These are phyloP conservation scores for Dryobates pubescens DNA, from an alignment of 2,797 vertebrate genomes.

Conservation along the genomic window DNA sequence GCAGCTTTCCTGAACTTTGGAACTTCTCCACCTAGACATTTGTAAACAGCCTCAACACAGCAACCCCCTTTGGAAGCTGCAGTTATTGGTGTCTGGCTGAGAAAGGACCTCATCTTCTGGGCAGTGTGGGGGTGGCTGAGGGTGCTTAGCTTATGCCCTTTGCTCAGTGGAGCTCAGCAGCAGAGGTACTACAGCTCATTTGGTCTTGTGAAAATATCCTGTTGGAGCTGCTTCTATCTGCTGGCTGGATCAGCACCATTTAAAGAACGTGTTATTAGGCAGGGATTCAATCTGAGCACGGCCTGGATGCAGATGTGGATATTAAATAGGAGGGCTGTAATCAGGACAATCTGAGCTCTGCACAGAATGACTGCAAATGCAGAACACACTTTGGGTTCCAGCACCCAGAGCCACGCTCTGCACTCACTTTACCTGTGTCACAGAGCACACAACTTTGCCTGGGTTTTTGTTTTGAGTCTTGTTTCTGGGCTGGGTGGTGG, in stretches of 20 bases:
- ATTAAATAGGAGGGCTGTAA: slow-evolving; percentile 62
- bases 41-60: not conserved
- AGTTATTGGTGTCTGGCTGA: not conserved
- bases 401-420: not conserved
- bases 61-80: not conserved
- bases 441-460: not conserved
- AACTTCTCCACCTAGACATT: rapidly evolving
- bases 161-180: not conserved
- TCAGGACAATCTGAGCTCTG: slow-evolving; percentile 52
- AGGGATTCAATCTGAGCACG: slow-evolving; percentile 39
- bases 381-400: not conserved
- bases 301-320: not conserved
- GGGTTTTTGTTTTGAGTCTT: too few species aligned
- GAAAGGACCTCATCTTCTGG: not conserved
- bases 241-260: not conserved
- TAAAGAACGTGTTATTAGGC: slow-evolving; percentile 12
- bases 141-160: not conserved
- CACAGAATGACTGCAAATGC: slow-evolving; percentile 37
- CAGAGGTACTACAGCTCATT: not conserved
- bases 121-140: not conserved
- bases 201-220: slow-evolving; percentile 27
- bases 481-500: too few species aligned
- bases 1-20: not conserved
- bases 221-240: not conserved
- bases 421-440: not conserved